Evolutionary conservation across 92 coral and sea anemone genomes (phyloP).

Genomic region (Bergia sp.): DNA sequence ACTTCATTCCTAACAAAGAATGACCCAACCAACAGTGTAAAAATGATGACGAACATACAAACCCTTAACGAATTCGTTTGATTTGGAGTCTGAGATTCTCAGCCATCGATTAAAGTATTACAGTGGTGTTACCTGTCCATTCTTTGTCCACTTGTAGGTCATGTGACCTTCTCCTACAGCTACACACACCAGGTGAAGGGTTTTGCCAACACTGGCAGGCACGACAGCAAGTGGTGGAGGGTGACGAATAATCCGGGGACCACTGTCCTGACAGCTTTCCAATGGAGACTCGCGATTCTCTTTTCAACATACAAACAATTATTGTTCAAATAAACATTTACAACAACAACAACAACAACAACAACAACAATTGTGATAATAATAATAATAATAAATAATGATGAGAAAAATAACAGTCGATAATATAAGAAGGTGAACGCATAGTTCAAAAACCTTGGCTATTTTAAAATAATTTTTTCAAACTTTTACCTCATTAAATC

Average conservation of each 20-base stretch:
- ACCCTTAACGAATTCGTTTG: too few relatives aligned
- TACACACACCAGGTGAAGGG: neutral
- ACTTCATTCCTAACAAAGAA: too few relatives aligned
- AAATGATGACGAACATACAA: too few relatives aligned
- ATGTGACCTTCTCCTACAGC: slow-evolving; percentile 2
- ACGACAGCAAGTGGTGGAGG: slow-evolving; percentile 36
- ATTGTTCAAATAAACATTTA: neutral
- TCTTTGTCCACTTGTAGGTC: slow-evolving; percentile 34
- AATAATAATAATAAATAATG: too few relatives aligned
- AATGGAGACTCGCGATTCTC: slow-evolving; percentile 14
- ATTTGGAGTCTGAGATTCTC: neutral
- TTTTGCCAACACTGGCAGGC: slow-evolving; percentile 36
- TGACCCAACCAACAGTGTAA: too few relatives aligned
- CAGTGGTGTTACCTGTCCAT: slow-evolving; percentile 9
- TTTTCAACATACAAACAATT: neutral
- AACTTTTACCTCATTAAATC: too few relatives aligned
- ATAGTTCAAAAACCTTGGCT: neutral
- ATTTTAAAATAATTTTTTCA: too few relatives aligned
- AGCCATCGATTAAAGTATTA: neutral
- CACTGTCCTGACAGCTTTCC: slow-evolving; percentile 35
- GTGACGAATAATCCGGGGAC: slow-evolving; percentile 27
- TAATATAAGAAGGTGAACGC: too few relatives aligned
- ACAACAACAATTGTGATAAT: neutral
- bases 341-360: neutral
- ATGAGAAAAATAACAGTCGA: neutral